Evolutionary conservation across 2,113 vertebrate species (phyloP).

Genomic region (Acrocephalus arundinaceus): DNA sequence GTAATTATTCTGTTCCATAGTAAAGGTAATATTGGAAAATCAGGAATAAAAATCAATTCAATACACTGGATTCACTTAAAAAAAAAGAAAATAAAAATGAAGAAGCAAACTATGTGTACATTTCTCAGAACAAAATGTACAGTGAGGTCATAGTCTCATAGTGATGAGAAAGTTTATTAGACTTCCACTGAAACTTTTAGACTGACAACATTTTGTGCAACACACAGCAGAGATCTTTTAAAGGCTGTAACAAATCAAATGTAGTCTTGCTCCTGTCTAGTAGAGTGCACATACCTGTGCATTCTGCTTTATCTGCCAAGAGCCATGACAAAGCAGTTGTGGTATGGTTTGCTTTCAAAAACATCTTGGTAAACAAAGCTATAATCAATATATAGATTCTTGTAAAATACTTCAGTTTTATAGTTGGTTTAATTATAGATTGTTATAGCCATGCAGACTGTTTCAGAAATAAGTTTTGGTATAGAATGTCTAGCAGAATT

Average conservation of each 20-base stretch:
- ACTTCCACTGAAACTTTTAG: neutral
- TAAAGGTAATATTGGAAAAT: neutral
- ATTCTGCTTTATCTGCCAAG: neutral
- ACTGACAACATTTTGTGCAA: neutral
- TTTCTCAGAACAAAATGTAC: neutral
- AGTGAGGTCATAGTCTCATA: neutral
- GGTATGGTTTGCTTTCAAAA: neutral
- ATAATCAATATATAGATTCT: neutral
- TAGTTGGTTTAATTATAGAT: neutral
- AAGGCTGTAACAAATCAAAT: neutral
- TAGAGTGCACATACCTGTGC: neutral
- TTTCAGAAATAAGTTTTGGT: neutral
- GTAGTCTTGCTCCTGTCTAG: neutral
- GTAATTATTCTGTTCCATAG: neutral
- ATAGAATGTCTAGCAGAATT: neutral
- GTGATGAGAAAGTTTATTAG: neutral
- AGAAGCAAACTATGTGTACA: neutral
- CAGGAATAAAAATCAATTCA: neutral
- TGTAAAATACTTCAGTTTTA: neutral
- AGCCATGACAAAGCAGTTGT: neutral
- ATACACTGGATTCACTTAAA: neutral
- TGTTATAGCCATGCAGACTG: neutral
- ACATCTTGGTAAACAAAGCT: neutral
- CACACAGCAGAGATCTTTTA: neutral
- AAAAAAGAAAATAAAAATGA: neutral